Evolutionary conservation across 1,140 invertebrate genomes (phyloP).

Genomic region (Triops longicaudatus): DNA sequence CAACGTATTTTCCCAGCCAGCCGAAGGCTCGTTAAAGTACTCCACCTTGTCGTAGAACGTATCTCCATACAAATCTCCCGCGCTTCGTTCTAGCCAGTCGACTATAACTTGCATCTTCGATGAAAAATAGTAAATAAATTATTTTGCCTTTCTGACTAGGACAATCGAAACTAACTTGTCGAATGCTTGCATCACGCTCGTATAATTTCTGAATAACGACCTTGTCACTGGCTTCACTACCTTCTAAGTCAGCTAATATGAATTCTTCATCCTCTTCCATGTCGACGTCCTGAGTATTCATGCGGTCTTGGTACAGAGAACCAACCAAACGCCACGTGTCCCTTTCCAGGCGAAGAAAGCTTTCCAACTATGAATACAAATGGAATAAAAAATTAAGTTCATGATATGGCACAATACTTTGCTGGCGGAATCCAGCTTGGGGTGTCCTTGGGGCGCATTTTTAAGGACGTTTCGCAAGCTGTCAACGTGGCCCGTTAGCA

Average conservation of each 20-base stretch:
- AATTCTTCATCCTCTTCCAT: conserved; percentile 42
- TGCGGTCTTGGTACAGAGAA: conserved; percentile 67
- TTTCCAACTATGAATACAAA: conserved; percentile 14
- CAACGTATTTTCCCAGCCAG: conserved; percentile 83
- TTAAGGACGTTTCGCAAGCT: conserved; percentile 24
- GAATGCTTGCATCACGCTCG: conserved; percentile 54
- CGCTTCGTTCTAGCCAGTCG: conserved; percentile 84
- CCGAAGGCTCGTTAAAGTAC: conserved; percentile 63
- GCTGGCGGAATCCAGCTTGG: conserved; percentile 28
- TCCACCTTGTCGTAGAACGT: conserved; percentile 53
- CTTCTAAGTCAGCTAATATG: conserved; percentile 42
- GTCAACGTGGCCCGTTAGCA: conserved; percentile 22
- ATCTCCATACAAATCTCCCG: conserved; percentile 52
- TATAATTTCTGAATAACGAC: conserved; percentile 52
- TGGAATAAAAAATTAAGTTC: conserved; percentile 23
- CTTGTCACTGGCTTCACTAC: conserved; percentile 48
- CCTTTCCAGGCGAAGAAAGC: conserved; percentile 45
- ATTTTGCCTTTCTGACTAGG: background rate
- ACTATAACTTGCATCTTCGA: conserved; percentile 66
- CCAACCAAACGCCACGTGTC: conserved; percentile 78
- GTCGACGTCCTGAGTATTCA: conserved; percentile 40
- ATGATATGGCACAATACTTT: conserved; percentile 34
- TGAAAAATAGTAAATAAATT: conserved; percentile 25
- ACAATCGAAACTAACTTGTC: conserved; percentile 45
- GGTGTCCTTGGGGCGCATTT: conserved; percentile 18